Conservation (phyloP, 2,113 vertebrate species). For the Hydropotes inermis region DNA sequence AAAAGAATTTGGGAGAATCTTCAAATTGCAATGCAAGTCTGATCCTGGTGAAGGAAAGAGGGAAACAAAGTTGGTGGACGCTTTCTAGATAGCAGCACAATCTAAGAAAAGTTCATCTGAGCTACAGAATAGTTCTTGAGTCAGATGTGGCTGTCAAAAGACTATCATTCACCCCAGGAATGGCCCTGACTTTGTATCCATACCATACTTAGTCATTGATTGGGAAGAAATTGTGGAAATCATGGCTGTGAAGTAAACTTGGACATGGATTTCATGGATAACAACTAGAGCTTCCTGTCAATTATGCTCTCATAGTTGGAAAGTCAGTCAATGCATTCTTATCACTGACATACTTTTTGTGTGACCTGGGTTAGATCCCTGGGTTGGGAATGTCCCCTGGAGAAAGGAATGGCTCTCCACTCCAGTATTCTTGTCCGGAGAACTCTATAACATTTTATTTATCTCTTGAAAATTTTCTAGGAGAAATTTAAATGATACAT, state of each 20-base stretch:
- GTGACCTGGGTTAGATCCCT: neutral
- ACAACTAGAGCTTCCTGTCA: neutral
- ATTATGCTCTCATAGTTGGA: neutral
- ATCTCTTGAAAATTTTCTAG: neutral
- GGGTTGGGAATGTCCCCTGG: neutral
- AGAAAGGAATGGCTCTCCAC: neutral
- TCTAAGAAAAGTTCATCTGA: neutral
- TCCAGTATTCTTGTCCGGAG: neutral
- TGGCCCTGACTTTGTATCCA: neutral
- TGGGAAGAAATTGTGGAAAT: neutral
- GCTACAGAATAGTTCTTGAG: neutral
- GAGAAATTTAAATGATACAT: neutral
- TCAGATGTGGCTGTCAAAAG: neutral
- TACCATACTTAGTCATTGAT: neutral
- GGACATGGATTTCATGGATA: neutral
- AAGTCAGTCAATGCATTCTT: neutral
- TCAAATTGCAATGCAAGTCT: neutral
- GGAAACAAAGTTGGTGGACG: neutral
- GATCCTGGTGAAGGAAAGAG: neutral
- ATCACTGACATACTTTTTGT: neutral
- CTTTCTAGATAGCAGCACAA: neutral
- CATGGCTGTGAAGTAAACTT: neutral
- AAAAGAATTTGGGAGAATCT: neutral
- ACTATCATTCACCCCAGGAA: neutral
- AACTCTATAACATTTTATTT: neutral